Percentiles rank a stretch among this genome's conserved stretches.
These are phyloP conservation scores for Alectoris magna DNA, from an alignment of 2,797 vertebrate genomes.

Conservation along the genomic window DNA sequence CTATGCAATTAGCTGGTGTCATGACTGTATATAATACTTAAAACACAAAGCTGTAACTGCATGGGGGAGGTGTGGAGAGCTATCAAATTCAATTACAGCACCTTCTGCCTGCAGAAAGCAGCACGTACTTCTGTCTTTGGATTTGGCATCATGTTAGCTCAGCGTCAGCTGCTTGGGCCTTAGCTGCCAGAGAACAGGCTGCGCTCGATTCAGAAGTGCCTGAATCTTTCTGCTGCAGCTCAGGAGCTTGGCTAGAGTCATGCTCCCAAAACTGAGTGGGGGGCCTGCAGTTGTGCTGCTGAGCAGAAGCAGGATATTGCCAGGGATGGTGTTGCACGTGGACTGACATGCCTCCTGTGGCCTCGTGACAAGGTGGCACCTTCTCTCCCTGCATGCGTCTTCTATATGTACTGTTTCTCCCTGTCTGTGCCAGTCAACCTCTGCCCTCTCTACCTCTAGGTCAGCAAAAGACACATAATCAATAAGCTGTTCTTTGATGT, in stretches of 20 bases:
- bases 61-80: constrained; percentile 69
- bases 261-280: neutral
- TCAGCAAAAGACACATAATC: constrained; percentile 92
- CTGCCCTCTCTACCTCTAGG: constrained; percentile 77
- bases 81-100: constrained; percentile 73
- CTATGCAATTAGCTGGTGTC: constrained; percentile 67
- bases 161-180: constrained; percentile 72
- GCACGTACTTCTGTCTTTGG: constrained; percentile 66
- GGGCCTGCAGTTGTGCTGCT: constrained; percentile 25
- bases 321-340: neutral
- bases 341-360: neutral
- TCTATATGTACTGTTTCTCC: neutral
- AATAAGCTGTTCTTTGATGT: constrained; percentile 93
- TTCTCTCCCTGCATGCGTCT: neutral
- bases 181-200: constrained; percentile 75
- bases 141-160: constrained; percentile 71
- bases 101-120: constrained; percentile 57
- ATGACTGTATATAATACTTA: constrained; percentile 76
- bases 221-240: constrained; percentile 45
- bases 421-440: neutral
- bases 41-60: constrained; percentile 71
- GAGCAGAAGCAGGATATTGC: neutral
- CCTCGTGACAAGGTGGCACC: neutral
- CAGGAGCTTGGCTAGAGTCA: constrained; percentile 24
- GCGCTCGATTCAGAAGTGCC: constrained; percentile 59